phyloP scores from a whole-genome alignment of 2,888 invertebrate genomes.

The Cryptosula pallasiana region DNA sequence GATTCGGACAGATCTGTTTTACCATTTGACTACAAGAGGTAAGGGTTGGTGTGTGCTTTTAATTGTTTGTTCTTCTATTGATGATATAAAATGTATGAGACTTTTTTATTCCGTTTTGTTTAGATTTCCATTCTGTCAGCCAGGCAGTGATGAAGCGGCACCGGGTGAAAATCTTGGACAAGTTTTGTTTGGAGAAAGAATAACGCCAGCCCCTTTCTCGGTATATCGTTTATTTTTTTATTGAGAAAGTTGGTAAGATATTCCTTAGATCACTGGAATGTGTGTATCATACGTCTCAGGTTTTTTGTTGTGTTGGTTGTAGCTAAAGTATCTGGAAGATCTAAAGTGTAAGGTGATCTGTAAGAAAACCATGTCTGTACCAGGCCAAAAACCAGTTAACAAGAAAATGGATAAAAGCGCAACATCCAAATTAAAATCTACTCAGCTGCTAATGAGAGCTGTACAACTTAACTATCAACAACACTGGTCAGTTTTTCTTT shows the following conservation, averaged over 20 bases:
- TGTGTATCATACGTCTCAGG: too few species aligned
- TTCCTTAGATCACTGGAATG: slow-evolving; percentile 6
- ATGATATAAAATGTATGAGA: not conserved
- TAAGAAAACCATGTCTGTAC: slow-evolving; percentile 66
- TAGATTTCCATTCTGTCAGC: slow-evolving; percentile 86
- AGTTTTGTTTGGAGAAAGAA: slow-evolving; percentile 98
- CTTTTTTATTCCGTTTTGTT: too few species aligned
- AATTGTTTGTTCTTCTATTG: not conserved
- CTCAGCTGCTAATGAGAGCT: slow-evolving; percentile 73
- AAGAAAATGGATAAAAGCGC: slow-evolving; percentile 62
- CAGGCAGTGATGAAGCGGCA: slow-evolving; percentile 59
- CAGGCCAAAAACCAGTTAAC: slow-evolving; percentile 59
- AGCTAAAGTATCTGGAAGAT: slow-evolving; percentile 71
- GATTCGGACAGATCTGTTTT: slow-evolving; percentile 97
- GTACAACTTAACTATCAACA: slow-evolving; percentile 94
- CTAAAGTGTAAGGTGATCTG: slow-evolving; percentile 57
- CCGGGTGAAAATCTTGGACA: slow-evolving; percentile 97
- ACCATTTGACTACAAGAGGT: slow-evolving; percentile 95
- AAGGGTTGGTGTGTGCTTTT: slow-evolving; percentile 46
- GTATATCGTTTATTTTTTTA: not conserved
- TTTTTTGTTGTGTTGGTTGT: slow-evolving; percentile 30
- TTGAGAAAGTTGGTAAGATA: too few species aligned
- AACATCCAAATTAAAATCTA: not conserved
- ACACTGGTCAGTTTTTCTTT: slow-evolving; percentile 67
- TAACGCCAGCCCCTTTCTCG: slow-evolving; percentile 57